Conservation (phyloP, 2,113 vertebrate genomes). For the Mastomys coucha region DNA sequence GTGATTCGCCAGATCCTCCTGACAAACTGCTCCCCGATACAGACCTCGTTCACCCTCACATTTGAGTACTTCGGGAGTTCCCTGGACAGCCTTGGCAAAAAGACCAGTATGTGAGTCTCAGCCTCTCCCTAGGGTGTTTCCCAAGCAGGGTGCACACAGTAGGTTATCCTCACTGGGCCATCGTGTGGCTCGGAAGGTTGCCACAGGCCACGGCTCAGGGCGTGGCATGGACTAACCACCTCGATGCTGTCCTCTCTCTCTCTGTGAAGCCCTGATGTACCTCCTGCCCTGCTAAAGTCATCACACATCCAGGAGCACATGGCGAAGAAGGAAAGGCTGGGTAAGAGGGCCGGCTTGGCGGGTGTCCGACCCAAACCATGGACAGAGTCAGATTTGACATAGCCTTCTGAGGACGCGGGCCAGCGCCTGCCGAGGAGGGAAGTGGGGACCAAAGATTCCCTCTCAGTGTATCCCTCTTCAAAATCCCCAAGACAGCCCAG, state of each 20-base stretch:
- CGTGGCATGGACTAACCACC: neutral
- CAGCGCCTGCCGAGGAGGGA: neutral
- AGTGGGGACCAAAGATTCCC: neutral
- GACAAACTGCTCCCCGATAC: constrained; percentile 91
- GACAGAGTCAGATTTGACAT: neutral
- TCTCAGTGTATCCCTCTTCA: neutral
- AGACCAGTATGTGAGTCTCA: constrained; percentile 74
- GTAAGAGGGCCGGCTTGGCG: constrained; percentile 81
- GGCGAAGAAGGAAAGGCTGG: constrained; percentile 86
- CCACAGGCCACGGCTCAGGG: accelerated
- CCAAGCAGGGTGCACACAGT: neutral
- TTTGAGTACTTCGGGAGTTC: constrained; percentile 90
- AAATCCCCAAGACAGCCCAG: neutral
- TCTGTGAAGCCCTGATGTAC: constrained; percentile 71
- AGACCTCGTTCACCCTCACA: constrained; percentile 89
- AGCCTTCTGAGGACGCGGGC: neutral
- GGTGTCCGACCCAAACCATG: neutral
- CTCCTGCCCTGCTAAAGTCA: constrained; percentile 81
- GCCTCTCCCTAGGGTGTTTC: neutral
- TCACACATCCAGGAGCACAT: constrained; percentile 78
- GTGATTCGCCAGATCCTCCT: constrained; percentile 89
- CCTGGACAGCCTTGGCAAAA: neutral
- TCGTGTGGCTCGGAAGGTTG: neutral
- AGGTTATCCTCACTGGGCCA: neutral
- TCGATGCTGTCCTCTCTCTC: neutral